Evolutionary conservation across 30 jellyfish, hydroid and myxozoan species (phyloP).

Genomic region (Chironex yamaguchii): DNA sequence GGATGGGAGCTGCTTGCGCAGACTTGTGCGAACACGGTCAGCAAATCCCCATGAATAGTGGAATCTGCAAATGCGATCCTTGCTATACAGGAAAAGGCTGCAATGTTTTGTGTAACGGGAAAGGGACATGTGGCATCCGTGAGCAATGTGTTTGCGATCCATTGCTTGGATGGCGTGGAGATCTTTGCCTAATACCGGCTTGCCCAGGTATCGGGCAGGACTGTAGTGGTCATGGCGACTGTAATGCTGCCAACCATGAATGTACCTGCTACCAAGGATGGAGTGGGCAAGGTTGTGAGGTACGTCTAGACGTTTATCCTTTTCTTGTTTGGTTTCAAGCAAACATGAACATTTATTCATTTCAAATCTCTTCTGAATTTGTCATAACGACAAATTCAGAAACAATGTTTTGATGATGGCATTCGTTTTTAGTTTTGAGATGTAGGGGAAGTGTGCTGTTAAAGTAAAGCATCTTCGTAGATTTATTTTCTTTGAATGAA

Average conservation of each 20-base stretch:
- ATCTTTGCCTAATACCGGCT: constrained; percentile 65
- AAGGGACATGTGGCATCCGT: constrained; percentile 56
- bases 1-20: constrained; percentile 80
- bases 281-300: constrained; percentile 74
- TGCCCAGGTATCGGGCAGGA: constrained; percentile 73
- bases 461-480: too few relatives aligned
- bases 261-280: constrained; percentile 74
- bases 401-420: too few relatives aligned
- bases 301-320: too few relatives aligned
- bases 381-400: too few relatives aligned
- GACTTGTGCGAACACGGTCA: constrained; percentile 56
- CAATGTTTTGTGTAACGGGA: constrained; percentile 51
- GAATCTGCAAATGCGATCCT: constrained; percentile 62
- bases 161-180: constrained; percentile 73
- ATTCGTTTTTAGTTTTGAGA: too few relatives aligned
- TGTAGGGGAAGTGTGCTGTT: too few relatives aligned
- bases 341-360: too few relatives aligned
- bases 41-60: constrained; percentile 70
- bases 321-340: too few relatives aligned
- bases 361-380: too few relatives aligned
- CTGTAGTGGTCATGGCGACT: constrained; percentile 77
- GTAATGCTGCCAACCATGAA: constrained; percentile 69
- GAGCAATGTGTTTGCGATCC: constrained; percentile 70
- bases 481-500: too few relatives aligned
- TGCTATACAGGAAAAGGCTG: constrained; percentile 76